A percentile compares a stretch with the other conserved stretches of the same genome.
These are phyloP conservation scores for Caenorhabditis tropicalis DNA, from an alignment of 1,140 invertebrate species.

Conservation along the genomic window DNA sequence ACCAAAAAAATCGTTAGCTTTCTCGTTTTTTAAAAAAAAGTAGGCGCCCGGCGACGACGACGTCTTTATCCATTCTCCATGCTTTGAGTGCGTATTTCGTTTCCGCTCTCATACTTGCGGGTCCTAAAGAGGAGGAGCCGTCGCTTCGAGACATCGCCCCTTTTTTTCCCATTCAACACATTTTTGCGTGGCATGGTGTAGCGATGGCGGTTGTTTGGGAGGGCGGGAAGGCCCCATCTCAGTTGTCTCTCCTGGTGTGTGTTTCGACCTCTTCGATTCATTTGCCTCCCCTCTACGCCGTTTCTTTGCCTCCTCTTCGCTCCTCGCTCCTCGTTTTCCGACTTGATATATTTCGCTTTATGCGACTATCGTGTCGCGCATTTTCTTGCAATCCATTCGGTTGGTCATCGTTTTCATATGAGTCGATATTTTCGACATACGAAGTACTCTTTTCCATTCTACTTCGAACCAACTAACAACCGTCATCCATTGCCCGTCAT, in stretches of 20 bases:
- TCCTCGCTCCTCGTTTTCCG: conserved; percentile 26
- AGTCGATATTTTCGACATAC: conserved; percentile 29
- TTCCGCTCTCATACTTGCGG: conserved; percentile 37
- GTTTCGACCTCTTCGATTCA: conserved; percentile 44
- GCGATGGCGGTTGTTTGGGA: conserved; percentile 31
- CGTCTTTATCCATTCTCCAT: conserved; percentile 40
- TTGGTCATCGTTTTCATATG: conserved; percentile 6
- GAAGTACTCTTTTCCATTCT: conserved; percentile 8
- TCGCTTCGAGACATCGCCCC: not conserved
- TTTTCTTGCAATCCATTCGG: conserved; percentile 7
- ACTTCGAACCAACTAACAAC: conserved; percentile 35
- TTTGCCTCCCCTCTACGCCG: conserved; percentile 21
- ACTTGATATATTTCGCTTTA: conserved; percentile 45
- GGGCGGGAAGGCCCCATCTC: conserved; percentile 2
- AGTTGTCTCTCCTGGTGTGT: conserved; percentile 39
- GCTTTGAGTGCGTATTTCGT: conserved; percentile 35
- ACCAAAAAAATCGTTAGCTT: not conserved
- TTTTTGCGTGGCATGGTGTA: conserved; percentile 31
- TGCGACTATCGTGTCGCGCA: conserved; percentile 38
- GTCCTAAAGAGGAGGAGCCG: conserved; percentile 34
- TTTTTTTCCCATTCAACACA: conserved; percentile 36
- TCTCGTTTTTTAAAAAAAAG: not conserved
- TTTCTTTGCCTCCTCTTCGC: conserved; percentile 30
- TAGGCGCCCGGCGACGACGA: not conserved
- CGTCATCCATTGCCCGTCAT: conserved; percentile 25